Conservation (phyloP, 2,797 vertebrate genomes). For the Parauchenoglanis punctatus region DNA sequence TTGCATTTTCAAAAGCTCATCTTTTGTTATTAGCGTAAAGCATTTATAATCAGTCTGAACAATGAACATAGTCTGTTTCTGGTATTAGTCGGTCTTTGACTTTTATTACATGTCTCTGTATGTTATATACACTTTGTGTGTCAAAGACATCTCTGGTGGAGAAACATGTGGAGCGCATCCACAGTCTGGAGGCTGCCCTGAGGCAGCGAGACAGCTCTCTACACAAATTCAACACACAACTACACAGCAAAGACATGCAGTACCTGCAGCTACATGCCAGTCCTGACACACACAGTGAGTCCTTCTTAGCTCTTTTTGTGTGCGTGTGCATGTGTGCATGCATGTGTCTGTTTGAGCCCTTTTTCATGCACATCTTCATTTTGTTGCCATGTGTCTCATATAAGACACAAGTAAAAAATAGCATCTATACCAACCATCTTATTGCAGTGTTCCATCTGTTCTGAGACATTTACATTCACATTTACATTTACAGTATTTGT, state of each 20-base stretch:
- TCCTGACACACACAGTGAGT: constrained; percentile 78
- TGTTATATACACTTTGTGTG: constrained; percentile 33
- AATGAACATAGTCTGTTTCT: constrained; percentile 33
- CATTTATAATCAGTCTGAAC: constrained; percentile 16
- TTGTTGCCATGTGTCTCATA: constrained; percentile 2
- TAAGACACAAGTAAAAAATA: not conserved
- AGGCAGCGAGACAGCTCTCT: constrained; percentile 85
- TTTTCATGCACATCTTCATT: not conserved
- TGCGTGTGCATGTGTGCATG: constrained; percentile 7
- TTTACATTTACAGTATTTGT: not conserved
- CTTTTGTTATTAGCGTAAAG: constrained; percentile 47
- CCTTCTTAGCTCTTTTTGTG: constrained; percentile 8
- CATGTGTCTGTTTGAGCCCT: not conserved
- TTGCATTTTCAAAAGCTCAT: constrained; percentile 52
- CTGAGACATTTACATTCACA: not conserved
- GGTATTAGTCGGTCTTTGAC: constrained; percentile 17
- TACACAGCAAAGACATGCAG: constrained; percentile 88
- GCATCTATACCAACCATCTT: not conserved
- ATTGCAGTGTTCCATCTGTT: not conserved
- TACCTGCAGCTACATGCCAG: constrained; percentile 86
- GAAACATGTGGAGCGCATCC: constrained; percentile 91
- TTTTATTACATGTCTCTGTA: constrained; percentile 22
- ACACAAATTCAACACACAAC: constrained; percentile 83
- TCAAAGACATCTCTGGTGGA: constrained; percentile 88
- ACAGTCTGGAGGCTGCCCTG: constrained; percentile 87